Conservation (phyloP, 2,113 vertebrate genomes). For the Saguinus imperator region DNA sequence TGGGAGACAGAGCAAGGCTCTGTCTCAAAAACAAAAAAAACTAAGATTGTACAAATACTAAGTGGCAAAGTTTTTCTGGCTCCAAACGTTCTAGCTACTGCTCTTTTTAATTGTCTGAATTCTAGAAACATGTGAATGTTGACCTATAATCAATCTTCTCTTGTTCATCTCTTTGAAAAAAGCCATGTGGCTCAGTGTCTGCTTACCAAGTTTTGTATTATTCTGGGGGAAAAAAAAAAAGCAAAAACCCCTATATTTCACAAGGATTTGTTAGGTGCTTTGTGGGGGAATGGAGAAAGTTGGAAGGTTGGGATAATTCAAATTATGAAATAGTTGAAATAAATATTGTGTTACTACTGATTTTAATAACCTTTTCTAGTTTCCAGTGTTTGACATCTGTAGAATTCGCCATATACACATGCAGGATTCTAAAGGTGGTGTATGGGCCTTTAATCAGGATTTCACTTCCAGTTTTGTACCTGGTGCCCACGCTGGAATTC, state of each 20-base stretch:
- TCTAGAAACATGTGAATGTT: constrained; percentile 19
- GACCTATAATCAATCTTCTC: background rate
- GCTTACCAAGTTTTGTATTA: background rate
- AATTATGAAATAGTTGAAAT: background rate
- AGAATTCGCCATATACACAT: background rate
- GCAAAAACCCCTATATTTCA: background rate
- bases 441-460: background rate
- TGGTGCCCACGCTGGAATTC: background rate
- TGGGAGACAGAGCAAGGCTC: no score
- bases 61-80: background rate
- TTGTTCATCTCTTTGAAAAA: constrained; percentile 10
- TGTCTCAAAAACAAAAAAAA: background rate
- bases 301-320: background rate
- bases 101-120: background rate
- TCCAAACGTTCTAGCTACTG: background rate
- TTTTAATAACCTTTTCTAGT: background rate
- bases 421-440: background rate
- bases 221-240: background rate
- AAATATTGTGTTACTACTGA: background rate
- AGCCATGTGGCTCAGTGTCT: background rate
- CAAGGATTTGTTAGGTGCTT: background rate
- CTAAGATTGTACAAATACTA: background rate
- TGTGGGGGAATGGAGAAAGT: background rate
- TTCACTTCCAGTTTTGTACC: background rate
- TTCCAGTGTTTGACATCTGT: background rate